These are phyloP conservation scores for Stichodactyla helianthus DNA, from an alignment of 64 coral and sea anemone species.

Conservation along the genomic window DNA sequence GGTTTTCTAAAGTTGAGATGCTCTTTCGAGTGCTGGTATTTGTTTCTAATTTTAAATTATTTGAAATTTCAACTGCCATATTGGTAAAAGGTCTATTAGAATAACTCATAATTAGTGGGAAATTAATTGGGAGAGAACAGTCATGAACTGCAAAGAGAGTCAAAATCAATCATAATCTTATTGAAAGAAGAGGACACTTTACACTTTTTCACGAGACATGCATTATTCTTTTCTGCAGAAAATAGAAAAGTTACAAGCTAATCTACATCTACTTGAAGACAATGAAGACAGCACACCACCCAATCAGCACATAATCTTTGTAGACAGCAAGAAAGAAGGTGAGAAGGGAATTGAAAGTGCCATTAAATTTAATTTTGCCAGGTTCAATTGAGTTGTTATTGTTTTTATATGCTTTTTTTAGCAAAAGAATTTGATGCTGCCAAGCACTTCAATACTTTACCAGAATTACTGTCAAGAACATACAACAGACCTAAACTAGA, in stretches of 20 bases:
- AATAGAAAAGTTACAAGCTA: slow-evolving; percentile 84
- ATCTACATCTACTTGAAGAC: slow-evolving; percentile 70
- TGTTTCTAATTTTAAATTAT: too few species aligned
- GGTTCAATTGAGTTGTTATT: too few species aligned
- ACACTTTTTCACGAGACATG: neutral
- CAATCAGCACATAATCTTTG: slow-evolving; percentile 85
- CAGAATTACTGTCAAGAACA: slow-evolving; percentile 64
- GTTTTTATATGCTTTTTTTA: slow-evolving; percentile 18
- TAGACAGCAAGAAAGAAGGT: slow-evolving; percentile 91
- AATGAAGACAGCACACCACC: slow-evolving; percentile 18
- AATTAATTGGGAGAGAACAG: too few species aligned
- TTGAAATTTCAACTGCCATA: too few species aligned
- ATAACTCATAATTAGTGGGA: too few species aligned
- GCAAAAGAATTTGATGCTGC: slow-evolving; percentile 70
- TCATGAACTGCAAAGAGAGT: too few species aligned
- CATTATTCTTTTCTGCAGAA: slow-evolving; percentile 23
- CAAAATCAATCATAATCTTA: too few species aligned
- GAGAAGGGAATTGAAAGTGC: neutral
- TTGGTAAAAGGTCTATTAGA: too few species aligned
- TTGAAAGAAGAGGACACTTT: too few species aligned
- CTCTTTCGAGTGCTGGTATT: too few species aligned
- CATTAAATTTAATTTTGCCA: too few species aligned
- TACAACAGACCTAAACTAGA: slow-evolving; percentile 84
- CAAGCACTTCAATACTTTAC: slow-evolving; percentile 72
- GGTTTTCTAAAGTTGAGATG: too few species aligned